Conservation (phyloP, 35 echinoderm and acorn worm species). For the Ptychodera flava region DNA sequence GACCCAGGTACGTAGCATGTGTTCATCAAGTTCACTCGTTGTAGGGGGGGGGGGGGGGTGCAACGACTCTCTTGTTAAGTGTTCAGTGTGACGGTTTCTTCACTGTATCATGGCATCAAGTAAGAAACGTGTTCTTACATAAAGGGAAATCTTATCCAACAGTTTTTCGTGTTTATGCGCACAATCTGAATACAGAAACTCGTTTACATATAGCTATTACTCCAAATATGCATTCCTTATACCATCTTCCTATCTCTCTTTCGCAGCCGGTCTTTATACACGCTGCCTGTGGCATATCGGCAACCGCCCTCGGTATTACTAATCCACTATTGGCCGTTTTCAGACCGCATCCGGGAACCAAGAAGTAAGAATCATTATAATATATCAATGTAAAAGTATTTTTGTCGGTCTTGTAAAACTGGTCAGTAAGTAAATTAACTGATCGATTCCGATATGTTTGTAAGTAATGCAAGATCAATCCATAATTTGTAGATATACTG, state of each 20-base stretch:
- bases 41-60: not conserved
- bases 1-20: not conserved
- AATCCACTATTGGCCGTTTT: slow-evolving; percentile 91
- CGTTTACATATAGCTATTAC: not conserved
- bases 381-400: not conserved
- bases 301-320: slow-evolving; percentile 43
- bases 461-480: not conserved
- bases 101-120: too few relatives aligned
- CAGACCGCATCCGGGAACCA: slow-evolving; percentile 72
- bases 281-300: slow-evolving; percentile 54
- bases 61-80: too few relatives aligned
- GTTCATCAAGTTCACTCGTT: not conserved
- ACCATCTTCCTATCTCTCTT: not conserved
- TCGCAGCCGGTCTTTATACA: slow-evolving; percentile 22
- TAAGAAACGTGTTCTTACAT: too few relatives aligned
- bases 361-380: slow-evolving; percentile 45
- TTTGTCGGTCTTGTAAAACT: not conserved
- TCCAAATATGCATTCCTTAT: not conserved
- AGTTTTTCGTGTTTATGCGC: not conserved
- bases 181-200: not conserved
- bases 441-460: not conserved
- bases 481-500: not conserved
- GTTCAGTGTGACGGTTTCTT: too few relatives aligned
- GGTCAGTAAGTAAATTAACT: not conserved
- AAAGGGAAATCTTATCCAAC: too few relatives aligned